Evolutionary conservation across 37 sponge, comb jelly and placozoan species (phyloP).

Genomic region (Lycopodina hypogea): DNA sequence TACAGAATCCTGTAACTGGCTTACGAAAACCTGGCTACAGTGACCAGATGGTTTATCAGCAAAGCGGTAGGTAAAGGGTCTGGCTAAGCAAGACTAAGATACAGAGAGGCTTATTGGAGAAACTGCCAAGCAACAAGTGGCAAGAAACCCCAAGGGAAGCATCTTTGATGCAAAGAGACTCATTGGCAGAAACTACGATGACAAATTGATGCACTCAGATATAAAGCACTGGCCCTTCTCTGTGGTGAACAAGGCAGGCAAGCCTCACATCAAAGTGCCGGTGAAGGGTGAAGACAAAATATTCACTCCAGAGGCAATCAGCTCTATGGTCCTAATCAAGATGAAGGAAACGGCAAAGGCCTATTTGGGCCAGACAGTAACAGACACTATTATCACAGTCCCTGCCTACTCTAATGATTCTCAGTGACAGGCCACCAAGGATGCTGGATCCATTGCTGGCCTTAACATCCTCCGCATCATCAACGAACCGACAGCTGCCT

Average conservation of each 20-base stretch:
- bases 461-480: too few species aligned
- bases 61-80: too few species aligned
- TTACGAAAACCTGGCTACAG: too few species aligned
- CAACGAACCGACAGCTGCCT: constrained; percentile 96
- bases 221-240: too few species aligned
- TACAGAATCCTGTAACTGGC: too few species aligned
- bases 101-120: constrained; percentile 92
- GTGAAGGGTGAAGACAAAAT: constrained; percentile 67
- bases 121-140: constrained; percentile 85
- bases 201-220: constrained; percentile 70
- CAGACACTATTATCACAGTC: constrained; percentile 86
- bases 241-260: too few species aligned
- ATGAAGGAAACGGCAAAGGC: too few species aligned
- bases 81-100: too few species aligned
- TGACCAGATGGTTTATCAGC: too few species aligned
- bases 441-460: constrained; percentile 90
- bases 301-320: constrained; percentile 86
- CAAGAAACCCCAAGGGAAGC: constrained; percentile 83
- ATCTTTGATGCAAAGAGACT: constrained; percentile 94
- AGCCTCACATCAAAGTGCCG: constrained; percentile 75
- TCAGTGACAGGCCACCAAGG: constrained; percentile 92
- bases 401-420: constrained; percentile 96
- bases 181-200: constrained; percentile 83
- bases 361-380: constrained; percentile 68
- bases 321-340: constrained; percentile 88